Evolutionary conservation across 1,140 invertebrate species (phyloP).

Genomic region (Brachionus manjavacas): DNA sequence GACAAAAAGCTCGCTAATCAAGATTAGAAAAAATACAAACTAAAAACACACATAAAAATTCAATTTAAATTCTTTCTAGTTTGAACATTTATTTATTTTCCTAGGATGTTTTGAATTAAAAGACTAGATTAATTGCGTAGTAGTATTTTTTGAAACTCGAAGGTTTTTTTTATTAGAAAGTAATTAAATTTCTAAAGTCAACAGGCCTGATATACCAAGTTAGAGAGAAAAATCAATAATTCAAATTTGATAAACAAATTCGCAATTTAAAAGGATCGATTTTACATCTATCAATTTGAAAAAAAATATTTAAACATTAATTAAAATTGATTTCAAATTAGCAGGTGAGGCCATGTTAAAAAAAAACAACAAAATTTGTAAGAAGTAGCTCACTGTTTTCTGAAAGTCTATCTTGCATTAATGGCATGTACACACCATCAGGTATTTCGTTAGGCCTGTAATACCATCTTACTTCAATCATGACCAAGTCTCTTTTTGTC

Average conservation of each 20-base stretch:
- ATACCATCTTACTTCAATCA: constrained; percentile 61
- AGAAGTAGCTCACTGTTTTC: constrained; percentile 47
- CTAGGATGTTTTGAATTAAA: background rate
- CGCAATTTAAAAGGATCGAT: background rate
- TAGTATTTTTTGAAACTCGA: background rate
- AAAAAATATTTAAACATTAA: background rate
- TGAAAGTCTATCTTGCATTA: constrained; percentile 58
- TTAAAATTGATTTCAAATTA: background rate
- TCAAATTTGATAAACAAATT: background rate
- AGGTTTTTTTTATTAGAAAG: background rate
- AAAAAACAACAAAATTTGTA: background rate
- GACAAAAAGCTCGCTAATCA: no score
- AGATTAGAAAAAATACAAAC: no score
- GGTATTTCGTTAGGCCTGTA: constrained; percentile 60
- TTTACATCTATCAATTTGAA: background rate
- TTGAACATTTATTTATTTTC: background rate
- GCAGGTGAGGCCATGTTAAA: background rate
- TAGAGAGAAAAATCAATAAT: background rate
- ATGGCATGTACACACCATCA: constrained; percentile 60
- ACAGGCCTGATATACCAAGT: background rate
- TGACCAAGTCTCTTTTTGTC: constrained; percentile 60
- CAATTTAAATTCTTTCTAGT: background rate
- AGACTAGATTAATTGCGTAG: background rate
- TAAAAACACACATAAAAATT: no score
- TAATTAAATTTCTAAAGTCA: background rate